Conservation (phyloP, 1,140 invertebrate species). For the Diachasmimorpha longicaudata region DNA sequence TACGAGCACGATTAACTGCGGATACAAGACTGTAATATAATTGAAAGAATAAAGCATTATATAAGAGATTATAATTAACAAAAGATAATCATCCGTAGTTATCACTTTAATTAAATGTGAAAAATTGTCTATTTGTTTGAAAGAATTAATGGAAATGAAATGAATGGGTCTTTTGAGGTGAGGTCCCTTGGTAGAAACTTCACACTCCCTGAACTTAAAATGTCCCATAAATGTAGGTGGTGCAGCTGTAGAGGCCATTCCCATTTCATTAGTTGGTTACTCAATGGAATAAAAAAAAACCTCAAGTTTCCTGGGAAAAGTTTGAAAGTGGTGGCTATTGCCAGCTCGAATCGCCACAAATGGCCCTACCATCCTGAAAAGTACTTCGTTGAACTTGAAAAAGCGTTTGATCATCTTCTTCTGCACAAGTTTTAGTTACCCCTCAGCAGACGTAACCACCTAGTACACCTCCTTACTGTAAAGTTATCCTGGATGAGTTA, state of each 20-base stretch:
- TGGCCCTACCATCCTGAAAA: neutral
- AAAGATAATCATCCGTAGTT: neutral
- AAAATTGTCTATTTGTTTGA: neutral
- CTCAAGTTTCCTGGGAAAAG: neutral
- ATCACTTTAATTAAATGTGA: neutral
- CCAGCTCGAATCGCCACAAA: slow-evolving; percentile 6
- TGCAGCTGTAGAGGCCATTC: slow-evolving; percentile 1
- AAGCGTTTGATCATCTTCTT: neutral
- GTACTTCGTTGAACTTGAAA: neutral
- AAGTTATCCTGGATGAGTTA: neutral
- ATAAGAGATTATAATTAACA: neutral
- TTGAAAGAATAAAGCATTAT: neutral
- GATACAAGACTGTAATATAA: slow-evolving; percentile 6
- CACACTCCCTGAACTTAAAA: neutral
- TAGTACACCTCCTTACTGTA: neutral
- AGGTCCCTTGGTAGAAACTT: neutral
- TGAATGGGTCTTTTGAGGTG: neutral
- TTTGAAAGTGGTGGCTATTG: slow-evolving; percentile 2
- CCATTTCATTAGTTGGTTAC: neutral
- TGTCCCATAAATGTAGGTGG: neutral
- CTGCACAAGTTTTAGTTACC: neutral
- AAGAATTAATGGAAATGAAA: neutral
- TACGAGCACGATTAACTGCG: slow-evolving; percentile 3
- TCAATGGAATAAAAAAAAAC: neutral
- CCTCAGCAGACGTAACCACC: neutral